These are phyloP conservation scores for Epinotia nisella DNA, from an alignment of 2,888 invertebrate species.

Conservation along the genomic window DNA sequence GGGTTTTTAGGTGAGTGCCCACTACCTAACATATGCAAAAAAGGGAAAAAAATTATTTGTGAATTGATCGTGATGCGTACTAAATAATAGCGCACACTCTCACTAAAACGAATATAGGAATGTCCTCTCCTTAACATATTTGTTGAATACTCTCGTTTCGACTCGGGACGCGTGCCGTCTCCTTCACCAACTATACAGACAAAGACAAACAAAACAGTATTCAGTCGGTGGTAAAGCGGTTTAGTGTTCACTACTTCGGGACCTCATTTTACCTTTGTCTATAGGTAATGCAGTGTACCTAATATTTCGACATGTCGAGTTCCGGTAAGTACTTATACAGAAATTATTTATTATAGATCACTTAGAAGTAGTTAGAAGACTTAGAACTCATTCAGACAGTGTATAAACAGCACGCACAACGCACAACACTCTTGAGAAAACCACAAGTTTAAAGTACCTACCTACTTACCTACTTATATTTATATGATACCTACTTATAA, in stretches of 20 bases:
- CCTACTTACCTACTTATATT: no score
- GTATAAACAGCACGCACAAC: no score
- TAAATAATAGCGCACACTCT: no score
- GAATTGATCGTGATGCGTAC: no score
- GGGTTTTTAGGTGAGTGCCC: no score
- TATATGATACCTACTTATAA: no score
- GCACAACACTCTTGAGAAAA: background rate
- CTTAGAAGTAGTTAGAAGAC: no score
- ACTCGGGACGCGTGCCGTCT: background rate
- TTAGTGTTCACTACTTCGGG: background rate
- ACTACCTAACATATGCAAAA: no score
- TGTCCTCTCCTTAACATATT: background rate
- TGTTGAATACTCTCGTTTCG: constrained; percentile 2
- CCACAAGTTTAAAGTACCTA: background rate
- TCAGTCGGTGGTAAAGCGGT: background rate
- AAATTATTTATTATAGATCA: background rate
- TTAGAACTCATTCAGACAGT: background rate
- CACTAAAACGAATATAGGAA: background rate
- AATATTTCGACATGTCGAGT: background rate
- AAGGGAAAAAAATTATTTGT: no score
- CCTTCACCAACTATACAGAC: no score
- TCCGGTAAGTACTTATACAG: background rate
- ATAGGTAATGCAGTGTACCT: background rate
- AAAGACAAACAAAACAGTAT: no score
- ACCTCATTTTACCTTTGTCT: background rate